Percentiles rank a stretch among this genome's conserved stretches.
These are phyloP conservation scores for Chrysina gloriosa DNA, from an alignment of 2,888 invertebrate genomes.

Conservation along the genomic window DNA sequence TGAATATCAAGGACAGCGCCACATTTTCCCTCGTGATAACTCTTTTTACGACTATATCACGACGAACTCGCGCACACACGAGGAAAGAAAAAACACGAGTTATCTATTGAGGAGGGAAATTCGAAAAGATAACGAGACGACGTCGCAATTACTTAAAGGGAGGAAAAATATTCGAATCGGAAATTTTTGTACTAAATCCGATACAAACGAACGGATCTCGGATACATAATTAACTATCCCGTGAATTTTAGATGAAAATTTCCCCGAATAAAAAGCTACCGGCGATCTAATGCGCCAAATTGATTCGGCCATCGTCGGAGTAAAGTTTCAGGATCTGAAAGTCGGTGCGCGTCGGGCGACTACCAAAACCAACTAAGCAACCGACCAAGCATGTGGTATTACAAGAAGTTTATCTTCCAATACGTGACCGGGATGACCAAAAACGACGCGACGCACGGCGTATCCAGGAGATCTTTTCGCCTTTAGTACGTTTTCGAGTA, in stretches of 20 bases:
- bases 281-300: conserved; percentile 31
- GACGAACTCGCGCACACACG: not conserved
- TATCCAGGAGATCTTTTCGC: conserved; percentile 48
- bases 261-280: conserved; percentile 8
- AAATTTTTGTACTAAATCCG: too few relatives aligned
- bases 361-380: conserved; percentile 9
- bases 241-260: conserved; percentile 10
- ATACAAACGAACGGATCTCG: too few relatives aligned
- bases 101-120: too few relatives aligned
- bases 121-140: too few relatives aligned
- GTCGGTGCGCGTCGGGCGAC: not conserved
- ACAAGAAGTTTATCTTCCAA: conserved; percentile 53
- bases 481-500: conserved; percentile 47
- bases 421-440: conserved; percentile 49
- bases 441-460: too few relatives aligned
- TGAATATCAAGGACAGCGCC: conserved; percentile 31
- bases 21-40: conserved; percentile 18
- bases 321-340: not conserved
- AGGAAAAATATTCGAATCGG: too few relatives aligned
- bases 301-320: conserved; percentile 6
- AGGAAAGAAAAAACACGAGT: conserved; percentile 15
- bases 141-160: too few relatives aligned
- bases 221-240: not conserved
- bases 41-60: conserved; percentile 3
- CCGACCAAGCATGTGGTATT: conserved; percentile 48